A percentile compares a stretch with the other conserved stretches of the same genome.
Evolutionary conservation across 2,113 vertebrate species (phyloP).

Genomic region (Paedocypris sp.): DNA sequence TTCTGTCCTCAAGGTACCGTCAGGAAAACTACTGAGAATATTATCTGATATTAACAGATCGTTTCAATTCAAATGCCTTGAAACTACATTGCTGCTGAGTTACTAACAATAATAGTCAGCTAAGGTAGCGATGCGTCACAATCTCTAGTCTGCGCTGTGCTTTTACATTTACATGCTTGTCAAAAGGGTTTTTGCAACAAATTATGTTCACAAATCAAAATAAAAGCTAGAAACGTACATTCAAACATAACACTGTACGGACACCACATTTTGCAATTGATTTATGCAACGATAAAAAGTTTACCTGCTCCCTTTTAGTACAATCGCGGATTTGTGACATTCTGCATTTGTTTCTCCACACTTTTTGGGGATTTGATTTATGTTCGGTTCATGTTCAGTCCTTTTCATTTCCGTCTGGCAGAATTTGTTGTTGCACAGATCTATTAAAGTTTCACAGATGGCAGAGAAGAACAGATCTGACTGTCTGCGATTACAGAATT

Average conservation of each 20-base stretch:
- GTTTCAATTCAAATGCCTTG: no score
- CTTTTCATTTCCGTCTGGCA: slow-evolving; percentile 1
- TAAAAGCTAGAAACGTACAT: slow-evolving; percentile 15
- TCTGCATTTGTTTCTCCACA: background rate
- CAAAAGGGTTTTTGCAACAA: background rate
- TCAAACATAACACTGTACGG: slow-evolving; percentile 2
- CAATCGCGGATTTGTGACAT: slow-evolving; percentile 2
- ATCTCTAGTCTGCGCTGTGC: no score
- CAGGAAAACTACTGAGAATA: no score
- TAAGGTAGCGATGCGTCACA: no score
- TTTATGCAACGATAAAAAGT: slow-evolving; percentile 4
- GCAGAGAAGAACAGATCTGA: no score
- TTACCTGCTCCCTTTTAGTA: slow-evolving; percentile 8
- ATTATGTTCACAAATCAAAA: background rate
- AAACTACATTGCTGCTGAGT: no score
- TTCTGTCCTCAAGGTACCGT: no score
- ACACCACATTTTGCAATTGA: slow-evolving; percentile 4
- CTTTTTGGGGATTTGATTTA: background rate
- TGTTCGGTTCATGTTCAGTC: background rate
- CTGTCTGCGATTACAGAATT: no score
- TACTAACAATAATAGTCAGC: no score
- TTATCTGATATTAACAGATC: no score
- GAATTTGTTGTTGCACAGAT: slow-evolving; percentile 41
- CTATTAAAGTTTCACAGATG: background rate
- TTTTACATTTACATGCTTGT: no score